Evolutionary conservation across 2,113 vertebrate genomes (phyloP).

Genomic region (Chiloscyllium plagiosum): DNA sequence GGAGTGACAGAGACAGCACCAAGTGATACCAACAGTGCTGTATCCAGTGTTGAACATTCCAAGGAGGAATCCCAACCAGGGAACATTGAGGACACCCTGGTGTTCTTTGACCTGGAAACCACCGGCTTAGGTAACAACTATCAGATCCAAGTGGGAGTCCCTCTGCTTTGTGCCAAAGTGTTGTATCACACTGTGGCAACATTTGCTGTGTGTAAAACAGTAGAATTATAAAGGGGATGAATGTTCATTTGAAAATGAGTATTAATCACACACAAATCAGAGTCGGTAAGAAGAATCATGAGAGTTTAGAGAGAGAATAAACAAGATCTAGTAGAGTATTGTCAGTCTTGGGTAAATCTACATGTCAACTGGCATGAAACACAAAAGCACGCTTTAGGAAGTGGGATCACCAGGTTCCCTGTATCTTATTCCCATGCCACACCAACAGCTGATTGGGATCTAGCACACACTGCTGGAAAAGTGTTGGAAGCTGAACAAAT

Average conservation of each 20-base stretch:
- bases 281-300: conserved; percentile 39
- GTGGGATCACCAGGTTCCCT: too few species aligned
- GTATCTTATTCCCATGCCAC: background rate
- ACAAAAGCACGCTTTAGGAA: too few species aligned
- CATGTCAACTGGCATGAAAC: background rate
- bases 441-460: too few species aligned
- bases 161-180: background rate
- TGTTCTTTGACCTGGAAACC: conserved; percentile 35
- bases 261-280: too few species aligned
- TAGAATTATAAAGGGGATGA: background rate
- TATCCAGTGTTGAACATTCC: background rate
- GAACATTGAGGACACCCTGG: background rate
- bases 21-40: background rate
- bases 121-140: background rate
- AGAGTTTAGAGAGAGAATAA: conserved; percentile 40
- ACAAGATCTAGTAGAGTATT: background rate
- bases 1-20: background rate
- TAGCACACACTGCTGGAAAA: too few species aligned
- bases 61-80: too few species aligned
- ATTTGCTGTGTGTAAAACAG: background rate
- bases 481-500: too few species aligned
- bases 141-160: too few species aligned
- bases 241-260: too few species aligned
- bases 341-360: too few species aligned
- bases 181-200: background rate